Percentiles rank a stretch among this genome's conserved stretches.
These are phyloP conservation scores for Ricordea florida DNA, from an alignment of 92 coral and sea anemone genomes.

Conservation along the genomic window DNA sequence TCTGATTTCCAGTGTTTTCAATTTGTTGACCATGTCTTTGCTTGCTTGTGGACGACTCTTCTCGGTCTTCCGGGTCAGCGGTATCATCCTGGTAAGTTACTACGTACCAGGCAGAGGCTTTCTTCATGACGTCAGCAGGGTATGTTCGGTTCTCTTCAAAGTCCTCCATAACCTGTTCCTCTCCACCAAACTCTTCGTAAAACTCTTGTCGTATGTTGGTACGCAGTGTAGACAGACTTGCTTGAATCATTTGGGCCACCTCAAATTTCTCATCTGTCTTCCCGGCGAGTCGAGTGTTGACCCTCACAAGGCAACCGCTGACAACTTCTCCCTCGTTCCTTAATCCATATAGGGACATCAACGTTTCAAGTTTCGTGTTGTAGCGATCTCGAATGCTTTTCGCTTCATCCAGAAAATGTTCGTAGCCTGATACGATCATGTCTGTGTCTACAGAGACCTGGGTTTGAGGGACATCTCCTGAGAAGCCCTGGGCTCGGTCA, in stretches of 20 bases:
- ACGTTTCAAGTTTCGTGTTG: conserved; percentile 75
- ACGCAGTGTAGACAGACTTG: conserved; percentile 73
- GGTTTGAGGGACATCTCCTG: conserved; percentile 38
- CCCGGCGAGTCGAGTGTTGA: conserved; percentile 79
- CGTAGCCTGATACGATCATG: conserved; percentile 73
- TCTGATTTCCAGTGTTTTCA: conserved; percentile 24
- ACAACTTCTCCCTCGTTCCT: conserved; percentile 86
- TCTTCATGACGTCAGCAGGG: conserved; percentile 61
- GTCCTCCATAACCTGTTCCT: conserved; percentile 64
- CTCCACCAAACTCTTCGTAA: conserved; percentile 82
- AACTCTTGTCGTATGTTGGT: conserved; percentile 69
- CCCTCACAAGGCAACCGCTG: conserved; percentile 84
- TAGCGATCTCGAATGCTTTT: conserved; percentile 57
- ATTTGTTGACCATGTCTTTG: conserved; percentile 1
- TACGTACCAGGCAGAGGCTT: conserved; percentile 95
- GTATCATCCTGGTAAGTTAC: conserved; percentile 63
- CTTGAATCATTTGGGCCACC: conserved; percentile 91
- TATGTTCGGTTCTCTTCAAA: conserved; percentile 45
- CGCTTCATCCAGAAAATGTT: conserved; percentile 69
- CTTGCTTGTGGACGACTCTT: background rate
- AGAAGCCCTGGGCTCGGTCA: conserved; percentile 81
- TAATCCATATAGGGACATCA: conserved; percentile 88
- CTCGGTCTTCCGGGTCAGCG: background rate
- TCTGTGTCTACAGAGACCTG: conserved; percentile 62
- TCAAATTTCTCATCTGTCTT: conserved; percentile 80